Base-by-base conservation (phyloP, 2,888 invertebrate species). In the Tipula helvola region DNA sequence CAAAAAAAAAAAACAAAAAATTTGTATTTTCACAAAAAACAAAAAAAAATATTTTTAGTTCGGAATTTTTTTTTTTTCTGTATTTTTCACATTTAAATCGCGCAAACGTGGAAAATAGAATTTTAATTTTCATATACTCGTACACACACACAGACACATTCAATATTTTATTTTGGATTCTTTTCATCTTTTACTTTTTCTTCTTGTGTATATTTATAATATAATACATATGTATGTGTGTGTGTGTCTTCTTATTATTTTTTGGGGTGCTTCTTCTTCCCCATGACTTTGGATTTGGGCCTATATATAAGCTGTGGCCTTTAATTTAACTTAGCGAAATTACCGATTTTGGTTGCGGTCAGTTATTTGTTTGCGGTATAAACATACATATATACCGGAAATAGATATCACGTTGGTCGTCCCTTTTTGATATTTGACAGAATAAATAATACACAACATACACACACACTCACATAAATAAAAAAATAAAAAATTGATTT, bases 101-200 rank as follows among this genome's bases (percentile, higher is more conserved):
- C 85, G 85, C 85, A 85, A 85, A 42, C 85, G 85, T 85, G 85
- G 42, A 85, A 85, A 42, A 42, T 5, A 28, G 41, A 42, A 42
- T 85, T 85, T 42, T 85, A 12, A 84, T 84, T 84, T 84, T 39
- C 39, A 84, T 84, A 39, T 84, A n/a, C n/a, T 36, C 36, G 36
- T 7, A 83, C 83, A 83, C 36, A 84, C 84, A 84, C 39, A 84
- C 84, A 39, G 2, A 84, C 39, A 83, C n/a, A n/a, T 36, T 39
- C 84, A 36, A 71, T 71, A 71, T 71, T 52, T 71, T 71, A 71
- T 28, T 71, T 71, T 18, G 71, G 71, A 71, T 84, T 36, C 41
- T 84, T 84, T 84, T 84, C 84, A 39, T 84, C 84, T 84, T 41
- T 84, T 84, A 84, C 84, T 84, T 84, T 84, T 84, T 84, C 5